Evolutionary conservation across 2,888 invertebrate species (phyloP), one percentile per base, ranked within the genome.

Genomic region (Schrankia costaestrigalis): DNA sequence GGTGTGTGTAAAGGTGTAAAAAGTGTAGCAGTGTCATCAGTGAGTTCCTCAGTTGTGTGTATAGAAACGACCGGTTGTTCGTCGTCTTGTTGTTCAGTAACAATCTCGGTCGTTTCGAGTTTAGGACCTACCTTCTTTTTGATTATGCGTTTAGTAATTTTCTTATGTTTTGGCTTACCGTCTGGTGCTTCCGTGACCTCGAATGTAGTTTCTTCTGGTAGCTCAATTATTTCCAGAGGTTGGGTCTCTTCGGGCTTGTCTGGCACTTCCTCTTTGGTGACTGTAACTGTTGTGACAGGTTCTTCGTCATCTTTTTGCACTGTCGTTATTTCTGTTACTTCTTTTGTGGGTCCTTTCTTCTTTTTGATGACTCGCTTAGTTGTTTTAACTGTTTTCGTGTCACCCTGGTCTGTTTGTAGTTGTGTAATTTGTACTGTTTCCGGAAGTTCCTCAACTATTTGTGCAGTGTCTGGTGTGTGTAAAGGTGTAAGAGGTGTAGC

Each of bases 391-490:
- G 55, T 50, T 14, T 58, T 46, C 0, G 55, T 31, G 1, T 62
- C 55, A 0, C 60, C 58, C 0, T 39, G 48, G 8, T 61, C 55
- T 0, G 60, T 52, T 3, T 37, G 45, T 0, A 64, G 42, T 41
- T 62, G 46, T 2, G 46, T 67, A 30, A 53, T 74, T 55, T 47
- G 33, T 0, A 58, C 56, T 5, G 47, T 41, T 26, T 53, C 41
- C 0, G 53, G 46, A 43, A 12, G 38, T 26, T 67, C 57, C 43
- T 71, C 59, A 14, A 71, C 42, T 10, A 56, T 63, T 6, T 31
- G n/a, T 1, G 45, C 44, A 0, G 46, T 56, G 35, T 70, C 57
- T 10, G 50, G 23, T 23, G 10, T 11, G 8, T 23, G 23, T 23
- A 23, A 23, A 7, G 10, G 11, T 23, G 23, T 11, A 3, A 23